Percentiles rank a stretch among this genome's conserved stretches.
These are phyloP conservation scores for Myrmecophaga tridactyla DNA, from an alignment of 2,113 vertebrate genomes.

Conservation along the genomic window DNA sequence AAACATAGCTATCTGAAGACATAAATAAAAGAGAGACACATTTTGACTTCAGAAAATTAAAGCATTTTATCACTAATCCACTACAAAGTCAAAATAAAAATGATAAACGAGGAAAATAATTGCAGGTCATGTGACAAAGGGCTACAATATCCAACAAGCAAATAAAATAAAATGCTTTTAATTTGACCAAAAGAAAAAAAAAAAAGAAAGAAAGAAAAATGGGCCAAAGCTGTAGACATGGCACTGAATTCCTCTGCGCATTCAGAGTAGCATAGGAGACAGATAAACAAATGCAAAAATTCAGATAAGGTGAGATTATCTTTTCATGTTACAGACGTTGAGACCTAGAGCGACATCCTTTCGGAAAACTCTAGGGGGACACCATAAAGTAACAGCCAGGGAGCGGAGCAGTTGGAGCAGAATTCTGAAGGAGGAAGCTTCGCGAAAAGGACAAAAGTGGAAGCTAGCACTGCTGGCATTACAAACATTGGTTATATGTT, in stretches of 20 bases:
- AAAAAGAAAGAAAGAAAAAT: background rate
- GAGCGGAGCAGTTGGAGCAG: background rate
- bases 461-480: background rate
- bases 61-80: background rate
- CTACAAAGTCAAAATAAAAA: slow-evolving; percentile 37
- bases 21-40: background rate
- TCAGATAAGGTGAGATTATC: background rate
- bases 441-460: background rate
- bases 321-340: background rate
- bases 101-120: background rate
- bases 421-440: background rate
- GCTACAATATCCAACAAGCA: background rate
- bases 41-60: slow-evolving; percentile 33
- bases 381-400: background rate
- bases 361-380: background rate
- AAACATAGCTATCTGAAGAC: background rate
- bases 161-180: background rate
- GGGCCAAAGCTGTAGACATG: background rate
- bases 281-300: background rate
- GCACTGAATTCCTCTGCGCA: background rate
- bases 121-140: background rate
- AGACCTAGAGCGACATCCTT: background rate
- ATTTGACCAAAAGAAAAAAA: background rate
- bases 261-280: background rate
- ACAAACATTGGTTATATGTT: background rate